phyloP scores from a whole-genome alignment of 2,113 vertebrate genomes.

The Myrmecobius fasciatus region DNA sequence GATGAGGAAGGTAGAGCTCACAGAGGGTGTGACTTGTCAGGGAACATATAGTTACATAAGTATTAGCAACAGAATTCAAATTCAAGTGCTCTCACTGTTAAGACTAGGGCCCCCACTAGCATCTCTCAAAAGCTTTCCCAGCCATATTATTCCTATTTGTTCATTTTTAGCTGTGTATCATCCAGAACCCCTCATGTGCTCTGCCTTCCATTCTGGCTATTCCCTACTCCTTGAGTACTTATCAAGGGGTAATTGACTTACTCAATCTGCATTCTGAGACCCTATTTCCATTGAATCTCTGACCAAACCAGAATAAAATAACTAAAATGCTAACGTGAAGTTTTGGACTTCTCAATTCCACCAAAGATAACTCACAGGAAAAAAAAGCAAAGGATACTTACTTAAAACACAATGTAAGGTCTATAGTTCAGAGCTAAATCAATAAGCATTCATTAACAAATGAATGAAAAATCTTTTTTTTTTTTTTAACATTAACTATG shows the following conservation, averaged over 20 bases:
- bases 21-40: not conserved
- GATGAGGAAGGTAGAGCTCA: not conserved
- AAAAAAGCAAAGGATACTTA: not conserved
- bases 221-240: not conserved
- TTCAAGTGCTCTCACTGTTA: not conserved
- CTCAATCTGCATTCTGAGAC: not conserved
- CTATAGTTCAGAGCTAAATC: not conserved
- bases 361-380: not conserved
- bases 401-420: not conserved
- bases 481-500: not conserved
- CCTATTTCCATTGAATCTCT: not conserved
- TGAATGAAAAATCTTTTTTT: not conserved
- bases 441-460: not conserved
- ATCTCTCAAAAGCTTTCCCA: not conserved
- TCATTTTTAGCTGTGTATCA: not conserved
- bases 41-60: not conserved
- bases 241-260: not conserved
- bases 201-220: not conserved
- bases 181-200: no score
- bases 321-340: not conserved
- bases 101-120: not conserved
- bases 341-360: not conserved
- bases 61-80: not conserved
- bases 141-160: not conserved
- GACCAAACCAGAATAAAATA: not conserved